phyloP scores from a whole-genome alignment of 1,140 invertebrate genomes.

The Habropoda laboriosa region DNA sequence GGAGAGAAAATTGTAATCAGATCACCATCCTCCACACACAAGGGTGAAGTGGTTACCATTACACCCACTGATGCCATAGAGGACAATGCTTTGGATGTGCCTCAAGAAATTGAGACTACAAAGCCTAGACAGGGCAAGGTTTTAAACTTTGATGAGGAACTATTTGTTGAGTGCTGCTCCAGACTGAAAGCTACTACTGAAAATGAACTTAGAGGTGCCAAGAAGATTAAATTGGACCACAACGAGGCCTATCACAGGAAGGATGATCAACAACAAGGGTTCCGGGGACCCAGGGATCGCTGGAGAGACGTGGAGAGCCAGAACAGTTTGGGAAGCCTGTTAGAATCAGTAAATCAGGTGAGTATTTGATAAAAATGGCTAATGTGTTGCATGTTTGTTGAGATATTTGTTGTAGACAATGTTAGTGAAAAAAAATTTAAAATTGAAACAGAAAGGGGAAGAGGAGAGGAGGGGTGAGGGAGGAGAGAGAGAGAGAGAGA shows the following conservation, averaged over 20 bases:
- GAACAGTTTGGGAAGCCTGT: constrained; percentile 77
- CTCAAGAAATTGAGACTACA: constrained; percentile 61
- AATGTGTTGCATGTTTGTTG: constrained; percentile 3
- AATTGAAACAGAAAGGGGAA: no score
- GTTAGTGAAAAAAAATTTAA: no score
- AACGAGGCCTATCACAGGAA: constrained; percentile 70
- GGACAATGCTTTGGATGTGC: constrained; percentile 77
- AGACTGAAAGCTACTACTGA: constrained; percentile 79
- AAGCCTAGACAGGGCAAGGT: constrained; percentile 77
- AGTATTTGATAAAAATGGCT: constrained; percentile 39
- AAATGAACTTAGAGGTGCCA: constrained; percentile 78
- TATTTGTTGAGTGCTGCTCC: constrained; percentile 80
- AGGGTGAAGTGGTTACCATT: constrained; percentile 74
- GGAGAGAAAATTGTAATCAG: constrained; percentile 73
- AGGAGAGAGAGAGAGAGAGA: no score
- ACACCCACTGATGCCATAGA: constrained; percentile 78
- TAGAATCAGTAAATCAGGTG: constrained; percentile 80
- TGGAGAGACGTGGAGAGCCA: constrained; percentile 79
- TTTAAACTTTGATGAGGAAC: constrained; percentile 78
- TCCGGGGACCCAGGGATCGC: constrained; percentile 68
- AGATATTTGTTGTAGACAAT: not conserved
- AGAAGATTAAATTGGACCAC: constrained; percentile 80
- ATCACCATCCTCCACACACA: constrained; percentile 67
- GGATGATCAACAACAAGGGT: constrained; percentile 70
- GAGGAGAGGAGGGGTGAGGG: no score